Conservation (phyloP, 64 coral and sea anemone genomes). For the Cladopsammia gracilis region DNA sequence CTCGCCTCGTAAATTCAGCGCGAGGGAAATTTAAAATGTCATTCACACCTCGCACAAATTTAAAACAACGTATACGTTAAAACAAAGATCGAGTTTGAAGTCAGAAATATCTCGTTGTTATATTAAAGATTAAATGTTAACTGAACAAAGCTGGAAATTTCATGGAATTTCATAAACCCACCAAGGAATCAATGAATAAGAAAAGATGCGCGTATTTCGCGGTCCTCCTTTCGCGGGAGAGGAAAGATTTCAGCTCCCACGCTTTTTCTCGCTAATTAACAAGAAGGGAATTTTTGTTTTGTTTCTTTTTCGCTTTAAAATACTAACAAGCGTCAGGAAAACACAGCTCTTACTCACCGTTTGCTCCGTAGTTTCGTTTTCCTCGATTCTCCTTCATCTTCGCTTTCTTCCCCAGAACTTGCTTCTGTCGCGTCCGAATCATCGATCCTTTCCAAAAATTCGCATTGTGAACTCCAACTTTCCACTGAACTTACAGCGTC, state of each 20-base stretch:
- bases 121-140: not conserved
- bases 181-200: conserved; percentile 12
- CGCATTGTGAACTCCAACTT: conserved; percentile 78
- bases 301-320: conserved; percentile 26
- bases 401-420: conserved; percentile 93
- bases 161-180: conserved; percentile 9
- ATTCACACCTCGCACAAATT: not conserved
- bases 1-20: not conserved
- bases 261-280: not conserved
- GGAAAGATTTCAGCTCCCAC: conserved; percentile 24
- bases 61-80: too few relatives aligned
- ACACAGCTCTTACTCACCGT: conserved; percentile 77
- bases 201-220: conserved; percentile 5
- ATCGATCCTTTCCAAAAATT: conserved; percentile 91
- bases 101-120: not conserved
- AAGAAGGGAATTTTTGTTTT: conserved; percentile 31
- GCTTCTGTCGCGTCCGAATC: conserved; percentile 92
- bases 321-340: not conserved
- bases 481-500: conserved; percentile 82
- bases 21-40: conserved; percentile 99
- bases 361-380: conserved; percentile 73
- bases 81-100: not conserved
- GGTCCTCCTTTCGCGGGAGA: not conserved
- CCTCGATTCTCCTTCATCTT: conserved; percentile 81
- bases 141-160: not conserved